phyloP scores from a whole-genome alignment of 2,888 invertebrate genomes.

The Caradrina clavipalpis region DNA sequence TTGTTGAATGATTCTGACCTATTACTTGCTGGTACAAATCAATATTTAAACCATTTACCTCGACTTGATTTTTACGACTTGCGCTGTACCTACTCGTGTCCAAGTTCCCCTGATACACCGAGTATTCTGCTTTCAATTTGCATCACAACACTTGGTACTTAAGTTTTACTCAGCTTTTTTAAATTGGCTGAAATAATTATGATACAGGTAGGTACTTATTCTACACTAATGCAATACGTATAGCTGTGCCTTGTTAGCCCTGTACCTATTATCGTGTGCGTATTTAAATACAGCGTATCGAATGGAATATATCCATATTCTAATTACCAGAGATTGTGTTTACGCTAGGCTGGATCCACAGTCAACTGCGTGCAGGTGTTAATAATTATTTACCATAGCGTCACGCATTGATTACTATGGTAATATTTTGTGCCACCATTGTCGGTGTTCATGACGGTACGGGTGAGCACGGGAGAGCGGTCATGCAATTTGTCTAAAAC shows the following conservation, averaged over 20 bases:
- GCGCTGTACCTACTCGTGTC: constrained; percentile 8
- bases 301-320: constrained; percentile 60
- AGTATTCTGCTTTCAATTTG: constrained; percentile 23
- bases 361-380: constrained; percentile 62
- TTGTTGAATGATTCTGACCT: constrained; percentile 22
- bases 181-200: not conserved
- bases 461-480: constrained; percentile 30
- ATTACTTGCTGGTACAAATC: constrained; percentile 34
- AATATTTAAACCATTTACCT: constrained; percentile 47
- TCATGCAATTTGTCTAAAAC: constrained; percentile 11
- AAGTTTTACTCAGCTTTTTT: not conserved
- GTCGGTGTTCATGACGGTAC: constrained; percentile 28
- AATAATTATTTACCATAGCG: constrained; percentile 60
- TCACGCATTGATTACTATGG: constrained; percentile 63
- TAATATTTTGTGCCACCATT: constrained; percentile 55
- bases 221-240: not conserved
- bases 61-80: constrained; percentile 45
- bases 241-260: constrained; percentile 16
- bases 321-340: constrained; percentile 61
- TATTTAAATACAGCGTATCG: constrained; percentile 55
- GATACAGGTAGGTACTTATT: not conserved
- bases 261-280: constrained; percentile 20
- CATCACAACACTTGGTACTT: not conserved
- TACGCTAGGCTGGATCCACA: constrained; percentile 56
- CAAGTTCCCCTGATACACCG: constrained; percentile 13